A percentile compares a stretch with the other conserved stretches of the same genome.
phyloP scores from a whole-genome alignment of 37 sponge, comb jelly and placozoan species.

The Halichondria panicea region DNA sequence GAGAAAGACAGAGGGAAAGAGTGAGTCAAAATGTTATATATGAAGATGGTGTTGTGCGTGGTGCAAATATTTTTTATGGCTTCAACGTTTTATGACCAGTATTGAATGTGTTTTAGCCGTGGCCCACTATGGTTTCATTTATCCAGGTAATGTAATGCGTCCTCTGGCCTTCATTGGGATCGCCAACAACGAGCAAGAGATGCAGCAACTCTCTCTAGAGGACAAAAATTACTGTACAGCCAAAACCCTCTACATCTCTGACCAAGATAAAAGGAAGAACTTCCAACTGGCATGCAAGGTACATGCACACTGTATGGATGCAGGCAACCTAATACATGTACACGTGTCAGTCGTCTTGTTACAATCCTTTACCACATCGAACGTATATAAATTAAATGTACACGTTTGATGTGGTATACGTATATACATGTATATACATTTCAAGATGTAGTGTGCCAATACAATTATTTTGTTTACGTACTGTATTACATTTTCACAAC shows the following conservation, averaged over 20 bases:
- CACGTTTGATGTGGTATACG: no score
- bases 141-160: constrained; percentile 18
- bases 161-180: constrained; percentile 89
- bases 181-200: constrained; percentile 78
- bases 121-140: background rate
- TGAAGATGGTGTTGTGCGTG: background rate
- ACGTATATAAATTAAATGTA: no score
- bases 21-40: background rate
- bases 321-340: no score
- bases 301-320: no score
- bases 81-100: background rate
- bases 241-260: constrained; percentile 93
- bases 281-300: constrained; percentile 86
- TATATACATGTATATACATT: no score
- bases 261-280: constrained; percentile 93
- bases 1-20: constrained; percentile 32
- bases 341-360: no score
- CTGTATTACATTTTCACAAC: no score
- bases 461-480: no score
- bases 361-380: no score
- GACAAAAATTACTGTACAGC: constrained; percentile 91
- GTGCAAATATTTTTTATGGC: background rate
- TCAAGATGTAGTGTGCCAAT: no score
- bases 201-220: constrained; percentile 85
- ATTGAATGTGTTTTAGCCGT: background rate